phyloP scores from a whole-genome alignment of 2,113 vertebrate genomes.

The Cromileptes altivelis region DNA sequence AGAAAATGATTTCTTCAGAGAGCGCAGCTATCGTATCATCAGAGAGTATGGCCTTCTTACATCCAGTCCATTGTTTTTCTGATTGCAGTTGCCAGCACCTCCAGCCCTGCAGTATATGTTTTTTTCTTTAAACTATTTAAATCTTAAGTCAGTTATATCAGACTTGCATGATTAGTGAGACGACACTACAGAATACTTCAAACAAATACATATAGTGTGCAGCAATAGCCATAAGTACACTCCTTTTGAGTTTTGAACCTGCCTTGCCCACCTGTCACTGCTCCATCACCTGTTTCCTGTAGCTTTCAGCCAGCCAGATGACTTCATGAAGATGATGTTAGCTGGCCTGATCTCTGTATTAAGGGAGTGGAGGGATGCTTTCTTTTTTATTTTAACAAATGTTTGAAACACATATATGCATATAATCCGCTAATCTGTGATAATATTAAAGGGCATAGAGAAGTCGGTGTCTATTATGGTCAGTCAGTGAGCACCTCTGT shows the following conservation, averaged over 20 bases:
- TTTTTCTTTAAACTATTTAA: not conserved
- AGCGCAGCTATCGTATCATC: slow-evolving; percentile 96
- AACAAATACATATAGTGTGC: not conserved
- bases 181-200: not conserved
- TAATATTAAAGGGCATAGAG: not conserved
- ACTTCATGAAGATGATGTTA: not conserved
- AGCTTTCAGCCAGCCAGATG: not conserved
- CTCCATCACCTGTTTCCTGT: not conserved
- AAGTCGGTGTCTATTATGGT: not conserved
- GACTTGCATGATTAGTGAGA: not conserved
- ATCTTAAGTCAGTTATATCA: not conserved
- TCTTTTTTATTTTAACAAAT: not conserved
- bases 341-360: not conserved
- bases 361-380: not conserved
- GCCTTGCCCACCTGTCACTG: not conserved
- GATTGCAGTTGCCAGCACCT: not conserved
- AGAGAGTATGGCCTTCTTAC: slow-evolving; percentile 83
- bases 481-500: not conserved
- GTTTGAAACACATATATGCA: not conserved
- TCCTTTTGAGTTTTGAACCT: not conserved
- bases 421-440: too few species aligned
- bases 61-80: not conserved
- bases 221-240: not conserved
- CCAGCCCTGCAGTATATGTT: not conserved
- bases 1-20: slow-evolving; percentile 96